Evolutionary conservation across 2,797 vertebrate genomes (phyloP).

Genomic region (Muraenolepis orangiensis): DNA sequence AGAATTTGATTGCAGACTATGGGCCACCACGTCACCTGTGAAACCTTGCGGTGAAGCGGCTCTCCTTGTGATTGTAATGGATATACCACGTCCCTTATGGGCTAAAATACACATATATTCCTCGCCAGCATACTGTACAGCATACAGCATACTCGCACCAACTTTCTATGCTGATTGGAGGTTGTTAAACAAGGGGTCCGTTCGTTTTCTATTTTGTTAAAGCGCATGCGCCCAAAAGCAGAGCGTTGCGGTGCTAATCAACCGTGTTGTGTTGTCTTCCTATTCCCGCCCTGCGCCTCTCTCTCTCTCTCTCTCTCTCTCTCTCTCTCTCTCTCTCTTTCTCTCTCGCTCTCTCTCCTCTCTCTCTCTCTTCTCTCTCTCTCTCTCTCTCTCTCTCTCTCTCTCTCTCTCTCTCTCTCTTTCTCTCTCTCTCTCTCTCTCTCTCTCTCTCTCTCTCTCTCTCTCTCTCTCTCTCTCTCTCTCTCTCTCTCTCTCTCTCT

Average conservation of each 20-base stretch:
- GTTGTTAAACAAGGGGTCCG: no score
- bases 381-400: neutral
- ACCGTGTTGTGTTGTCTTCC: conserved; percentile 18
- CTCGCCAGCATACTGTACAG: neutral
- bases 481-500: neutral
- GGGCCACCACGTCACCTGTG: no score
- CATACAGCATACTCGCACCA: neutral
- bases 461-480: neutral
- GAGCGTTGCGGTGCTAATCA: conserved; percentile 34
- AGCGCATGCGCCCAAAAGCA: neutral
- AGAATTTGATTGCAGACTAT: neutral
- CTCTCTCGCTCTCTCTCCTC: conserved; percentile 5
- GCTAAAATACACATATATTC: neutral
- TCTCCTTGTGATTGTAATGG: neutral
- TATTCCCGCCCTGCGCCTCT: conserved; percentile 1
- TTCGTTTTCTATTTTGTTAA: neutral
- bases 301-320: neutral
- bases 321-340: neutral
- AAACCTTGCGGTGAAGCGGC: no score
- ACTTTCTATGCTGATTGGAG: neutral
- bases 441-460: neutral
- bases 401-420: neutral
- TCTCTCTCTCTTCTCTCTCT: neutral
- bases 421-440: conserved; percentile 5
- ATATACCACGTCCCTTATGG: neutral